phyloP scores from a whole-genome alignment of 2,113 vertebrate genomes.

The Gnathochromis pfefferi region DNA sequence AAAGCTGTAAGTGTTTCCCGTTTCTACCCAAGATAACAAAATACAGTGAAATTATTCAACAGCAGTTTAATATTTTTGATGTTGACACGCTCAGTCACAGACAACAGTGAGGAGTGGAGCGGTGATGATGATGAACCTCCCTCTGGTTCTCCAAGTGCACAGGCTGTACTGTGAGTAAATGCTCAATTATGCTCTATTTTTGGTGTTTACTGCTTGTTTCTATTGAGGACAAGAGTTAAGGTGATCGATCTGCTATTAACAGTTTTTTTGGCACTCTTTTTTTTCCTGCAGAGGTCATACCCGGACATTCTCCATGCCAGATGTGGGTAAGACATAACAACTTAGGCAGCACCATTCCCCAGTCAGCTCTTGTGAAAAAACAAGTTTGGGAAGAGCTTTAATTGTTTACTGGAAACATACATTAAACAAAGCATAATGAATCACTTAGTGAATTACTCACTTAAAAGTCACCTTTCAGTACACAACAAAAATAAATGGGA shows the following conservation, averaged over 20 bases:
- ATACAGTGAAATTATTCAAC: not conserved
- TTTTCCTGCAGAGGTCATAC: constrained; percentile 36
- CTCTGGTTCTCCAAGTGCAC: not conserved
- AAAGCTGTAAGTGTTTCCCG: constrained; percentile 66
- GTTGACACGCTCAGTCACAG: constrained; percentile 67
- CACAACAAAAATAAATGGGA: not conserved
- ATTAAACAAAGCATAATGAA: not conserved
- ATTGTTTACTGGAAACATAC: not conserved
- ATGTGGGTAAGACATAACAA: constrained; percentile 37
- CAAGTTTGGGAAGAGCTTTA: not conserved
- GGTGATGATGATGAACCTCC: constrained; percentile 67
- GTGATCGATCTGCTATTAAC: not conserved
- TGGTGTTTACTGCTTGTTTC: not conserved
- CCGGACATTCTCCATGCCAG: constrained; percentile 45
- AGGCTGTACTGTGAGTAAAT: constrained; percentile 28
- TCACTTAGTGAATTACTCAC: not conserved
- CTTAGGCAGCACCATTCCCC: not conserved
- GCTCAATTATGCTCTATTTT: not conserved
- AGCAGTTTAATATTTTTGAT: not conserved
- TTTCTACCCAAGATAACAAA: not conserved
- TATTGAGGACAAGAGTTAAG: not conserved
- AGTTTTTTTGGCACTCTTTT: not conserved
- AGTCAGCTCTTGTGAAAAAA: not conserved
- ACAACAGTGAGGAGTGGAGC: constrained; percentile 76
- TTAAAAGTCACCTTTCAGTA: not conserved